A percentile compares a stretch with the other conserved stretches of the same genome.
phyloP scores from a whole-genome alignment of 2,113 vertebrate species.

The Dicrurus megarhynchus region DNA sequence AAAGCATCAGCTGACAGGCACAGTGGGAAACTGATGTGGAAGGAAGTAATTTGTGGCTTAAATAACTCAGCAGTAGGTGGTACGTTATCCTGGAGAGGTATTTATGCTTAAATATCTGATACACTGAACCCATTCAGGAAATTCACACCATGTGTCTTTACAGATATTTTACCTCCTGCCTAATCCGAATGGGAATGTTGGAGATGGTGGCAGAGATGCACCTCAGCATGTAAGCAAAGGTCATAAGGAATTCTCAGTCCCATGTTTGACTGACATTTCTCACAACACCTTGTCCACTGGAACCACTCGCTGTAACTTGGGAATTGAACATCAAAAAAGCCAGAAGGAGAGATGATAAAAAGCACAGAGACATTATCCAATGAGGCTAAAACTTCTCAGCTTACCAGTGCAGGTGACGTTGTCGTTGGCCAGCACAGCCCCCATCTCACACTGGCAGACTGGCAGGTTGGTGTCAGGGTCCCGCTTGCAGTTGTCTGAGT shows the following conservation, averaged over 20 bases:
- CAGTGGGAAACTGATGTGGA: not conserved
- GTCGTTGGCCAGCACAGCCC: constrained; percentile 80
- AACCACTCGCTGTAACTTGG: not conserved
- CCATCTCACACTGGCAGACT: constrained; percentile 81
- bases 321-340: not conserved
- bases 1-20: not conserved
- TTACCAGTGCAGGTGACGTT: constrained; percentile 83
- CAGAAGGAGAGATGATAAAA: not conserved
- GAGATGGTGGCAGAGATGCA: not conserved
- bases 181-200: not conserved
- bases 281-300: not conserved
- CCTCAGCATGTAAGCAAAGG: not conserved
- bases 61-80: not conserved
- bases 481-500: constrained; percentile 83
- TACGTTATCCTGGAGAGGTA: not conserved
- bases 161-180: not conserved
- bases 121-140: not conserved
- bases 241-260: not conserved
- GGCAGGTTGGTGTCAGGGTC: constrained; percentile 76
- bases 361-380: not conserved
- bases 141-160: not conserved
- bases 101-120: not conserved
- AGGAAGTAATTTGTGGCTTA: constrained; percentile 11
- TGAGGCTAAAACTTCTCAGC: not conserved
- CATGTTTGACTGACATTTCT: not conserved